Conservation (phyloP, 2,888 invertebrate genomes). For the Pseudococcus jackbeardsleyi region DNA sequence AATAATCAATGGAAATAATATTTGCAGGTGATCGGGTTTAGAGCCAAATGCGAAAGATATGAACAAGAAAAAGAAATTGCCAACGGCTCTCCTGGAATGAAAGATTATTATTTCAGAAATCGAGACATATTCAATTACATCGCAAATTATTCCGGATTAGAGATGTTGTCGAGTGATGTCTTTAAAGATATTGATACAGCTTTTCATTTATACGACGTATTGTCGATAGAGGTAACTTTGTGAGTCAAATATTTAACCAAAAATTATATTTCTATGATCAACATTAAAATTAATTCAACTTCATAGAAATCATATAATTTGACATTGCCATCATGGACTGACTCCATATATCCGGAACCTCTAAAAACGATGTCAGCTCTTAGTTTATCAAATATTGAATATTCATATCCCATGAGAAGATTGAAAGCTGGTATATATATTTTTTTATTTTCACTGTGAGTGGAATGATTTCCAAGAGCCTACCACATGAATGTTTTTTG, state of each 20-base stretch:
- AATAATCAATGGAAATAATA: conserved; percentile 13
- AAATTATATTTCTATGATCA: no score
- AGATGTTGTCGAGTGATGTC: conserved; percentile 3
- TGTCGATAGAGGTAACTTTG: conserved; percentile 28
- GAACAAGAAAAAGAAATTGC: neutral
- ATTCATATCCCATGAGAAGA: neutral
- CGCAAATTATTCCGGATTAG: neutral
- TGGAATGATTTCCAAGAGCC: no score
- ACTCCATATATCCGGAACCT: neutral
- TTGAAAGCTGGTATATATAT: neutral
- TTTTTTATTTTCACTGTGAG: neutral
- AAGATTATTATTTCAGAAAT: conserved; percentile 25
- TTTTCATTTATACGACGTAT: neutral
- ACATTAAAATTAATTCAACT: neutral
- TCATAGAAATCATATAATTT: neutral
- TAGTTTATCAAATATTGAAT: neutral
- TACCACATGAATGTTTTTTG: neutral
- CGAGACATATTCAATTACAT: neutral
- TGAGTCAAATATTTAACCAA: no score
- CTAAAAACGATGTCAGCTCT: neutral
- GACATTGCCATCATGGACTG: neutral
- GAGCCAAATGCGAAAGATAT: conserved; percentile 21
- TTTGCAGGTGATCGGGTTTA: conserved; percentile 18
- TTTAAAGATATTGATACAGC: neutral
- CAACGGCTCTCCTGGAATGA: conserved; percentile 38